Conservation (phyloP, 2,888 invertebrate genomes). For the Idaea straminata region DNA sequence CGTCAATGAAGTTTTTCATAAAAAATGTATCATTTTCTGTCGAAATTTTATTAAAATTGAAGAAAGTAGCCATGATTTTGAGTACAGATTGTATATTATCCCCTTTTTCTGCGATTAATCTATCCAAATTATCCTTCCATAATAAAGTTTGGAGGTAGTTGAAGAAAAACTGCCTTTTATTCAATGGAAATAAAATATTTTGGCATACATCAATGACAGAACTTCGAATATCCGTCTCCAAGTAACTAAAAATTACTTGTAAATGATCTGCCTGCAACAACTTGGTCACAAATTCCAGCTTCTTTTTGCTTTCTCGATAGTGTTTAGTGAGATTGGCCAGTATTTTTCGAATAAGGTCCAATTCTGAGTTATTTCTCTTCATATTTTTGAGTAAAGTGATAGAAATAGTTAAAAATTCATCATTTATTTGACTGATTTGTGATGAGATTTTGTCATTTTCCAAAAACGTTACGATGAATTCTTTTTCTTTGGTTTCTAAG, state of each 20-base stretch:
- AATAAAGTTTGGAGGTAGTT: slow-evolving; percentile 63
- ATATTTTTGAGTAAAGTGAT: slow-evolving; percentile 47
- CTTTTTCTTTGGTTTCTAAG: slow-evolving; percentile 45
- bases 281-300: slow-evolving; percentile 62
- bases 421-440: slow-evolving; percentile 50
- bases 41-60: slow-evolving; percentile 57
- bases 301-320: slow-evolving; percentile 65
- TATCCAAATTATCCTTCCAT: slow-evolving; percentile 59
- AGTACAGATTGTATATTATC: slow-evolving; percentile 69
- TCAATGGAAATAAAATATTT: slow-evolving; percentile 58
- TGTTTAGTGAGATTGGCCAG: slow-evolving; percentile 52
- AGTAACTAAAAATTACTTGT: slow-evolving; percentile 59
- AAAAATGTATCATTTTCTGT: slow-evolving; percentile 47
- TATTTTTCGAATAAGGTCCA: slow-evolving; percentile 39
- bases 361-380: slow-evolving; percentile 24
- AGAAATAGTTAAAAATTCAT: slow-evolving; percentile 53
- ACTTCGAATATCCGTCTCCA: slow-evolving; percentile 49
- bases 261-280: slow-evolving; percentile 57
- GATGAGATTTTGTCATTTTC: slow-evolving; percentile 56
- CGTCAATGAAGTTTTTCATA: slow-evolving; percentile 58
- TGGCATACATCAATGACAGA: slow-evolving; percentile 52
- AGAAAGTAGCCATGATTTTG: slow-evolving; percentile 65
- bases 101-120: slow-evolving; percentile 63
- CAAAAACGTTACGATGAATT: slow-evolving; percentile 50
- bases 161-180: slow-evolving; percentile 58